Evolutionary conservation across 2,797 vertebrate genomes (phyloP).

Genomic region (Cygnus olor): DNA sequence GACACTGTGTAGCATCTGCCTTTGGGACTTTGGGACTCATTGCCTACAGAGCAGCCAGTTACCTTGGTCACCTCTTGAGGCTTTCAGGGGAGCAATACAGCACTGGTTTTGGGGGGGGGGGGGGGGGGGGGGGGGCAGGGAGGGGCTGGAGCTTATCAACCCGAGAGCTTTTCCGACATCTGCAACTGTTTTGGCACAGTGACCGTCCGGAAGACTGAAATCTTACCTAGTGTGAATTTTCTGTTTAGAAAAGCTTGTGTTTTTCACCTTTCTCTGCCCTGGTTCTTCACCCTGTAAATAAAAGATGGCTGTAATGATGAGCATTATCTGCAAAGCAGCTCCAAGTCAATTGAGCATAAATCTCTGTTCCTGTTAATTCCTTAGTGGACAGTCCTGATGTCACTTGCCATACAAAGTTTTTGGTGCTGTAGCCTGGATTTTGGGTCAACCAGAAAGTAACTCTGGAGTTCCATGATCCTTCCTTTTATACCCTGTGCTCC

Average conservation of each 20-base stretch:
- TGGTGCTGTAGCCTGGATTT: background rate
- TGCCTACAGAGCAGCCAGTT: background rate
- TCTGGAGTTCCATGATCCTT: background rate
- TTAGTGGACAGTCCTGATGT: background rate
- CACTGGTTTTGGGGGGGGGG: background rate
- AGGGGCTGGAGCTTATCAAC: background rate
- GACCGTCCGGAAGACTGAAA: background rate
- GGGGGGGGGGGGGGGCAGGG: too few species aligned
- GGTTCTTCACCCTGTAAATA: slow-evolving; percentile 5
- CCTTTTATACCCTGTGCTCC: background rate
- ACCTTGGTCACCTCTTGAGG: background rate
- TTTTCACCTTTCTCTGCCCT: background rate
- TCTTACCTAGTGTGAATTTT: background rate
- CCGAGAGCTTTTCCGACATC: background rate
- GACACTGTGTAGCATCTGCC: background rate
- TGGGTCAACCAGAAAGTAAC: background rate
- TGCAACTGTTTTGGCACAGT: background rate
- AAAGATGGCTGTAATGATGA: background rate
- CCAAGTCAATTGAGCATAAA: background rate
- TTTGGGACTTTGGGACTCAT: rapidly evolving
- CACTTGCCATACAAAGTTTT: background rate
- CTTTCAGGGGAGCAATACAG: background rate
- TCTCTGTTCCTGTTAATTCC: background rate
- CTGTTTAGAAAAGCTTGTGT: background rate
- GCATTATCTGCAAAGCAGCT: background rate